A percentile compares a stretch with the other conserved stretches of the same genome.
Conservation (phyloP, 2,113 vertebrate genomes). For the Artemisiospiza belli region DNA sequence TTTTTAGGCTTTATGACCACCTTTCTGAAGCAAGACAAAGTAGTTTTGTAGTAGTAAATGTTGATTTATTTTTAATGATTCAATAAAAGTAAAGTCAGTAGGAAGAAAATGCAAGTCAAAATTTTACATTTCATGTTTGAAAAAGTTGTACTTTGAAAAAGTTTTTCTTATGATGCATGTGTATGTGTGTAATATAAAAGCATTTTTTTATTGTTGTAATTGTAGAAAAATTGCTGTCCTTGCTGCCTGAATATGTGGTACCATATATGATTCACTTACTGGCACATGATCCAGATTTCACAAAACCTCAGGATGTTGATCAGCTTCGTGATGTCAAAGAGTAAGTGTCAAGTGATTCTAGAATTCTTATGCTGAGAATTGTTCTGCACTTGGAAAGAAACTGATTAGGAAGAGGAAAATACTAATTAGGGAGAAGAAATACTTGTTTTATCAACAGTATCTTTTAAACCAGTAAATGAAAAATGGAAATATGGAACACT, state of each 20-base stretch:
- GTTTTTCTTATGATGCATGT: neutral
- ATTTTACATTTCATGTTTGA: neutral
- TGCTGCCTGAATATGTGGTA: slow-evolving; percentile 97
- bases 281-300: slow-evolving; percentile 98
- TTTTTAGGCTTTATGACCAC: neutral
- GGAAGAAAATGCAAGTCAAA: neutral
- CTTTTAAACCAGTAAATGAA: neutral
- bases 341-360: slow-evolving; percentile 77
- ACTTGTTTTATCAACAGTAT: neutral
- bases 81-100: neutral
- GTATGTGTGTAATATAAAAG: neutral
- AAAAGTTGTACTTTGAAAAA: neutral
- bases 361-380: neutral
- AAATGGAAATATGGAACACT: neutral
- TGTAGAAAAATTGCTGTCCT: slow-evolving; percentile 92
- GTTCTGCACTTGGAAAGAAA: neutral
- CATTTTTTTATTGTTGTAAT: slow-evolving; percentile 29
- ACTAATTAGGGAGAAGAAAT: neutral
- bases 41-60: neutral
- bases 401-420: neutral
- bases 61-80: neutral
- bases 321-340: slow-evolving; percentile 98
- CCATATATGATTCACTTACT: slow-evolving; percentile 97
- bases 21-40: neutral
- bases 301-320: slow-evolving; percentile 96